phyloP scores from a whole-genome alignment of 2,888 invertebrate genomes.

The Graphium colonna region DNA sequence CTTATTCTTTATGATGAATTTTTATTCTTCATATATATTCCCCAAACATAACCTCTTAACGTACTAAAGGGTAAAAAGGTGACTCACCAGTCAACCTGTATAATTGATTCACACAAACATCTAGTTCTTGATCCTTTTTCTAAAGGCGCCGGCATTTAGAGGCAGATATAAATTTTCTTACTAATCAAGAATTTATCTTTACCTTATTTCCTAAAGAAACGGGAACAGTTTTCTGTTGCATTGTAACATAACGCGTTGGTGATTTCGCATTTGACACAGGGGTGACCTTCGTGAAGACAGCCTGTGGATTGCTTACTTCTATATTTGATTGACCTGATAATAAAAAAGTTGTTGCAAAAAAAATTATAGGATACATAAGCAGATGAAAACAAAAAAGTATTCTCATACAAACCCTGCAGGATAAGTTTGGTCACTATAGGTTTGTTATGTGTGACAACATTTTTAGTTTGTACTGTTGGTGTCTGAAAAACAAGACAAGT shows the following conservation, averaged over 20 bases:
- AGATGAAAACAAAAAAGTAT: conserved; percentile 17
- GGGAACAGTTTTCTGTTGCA: conserved; percentile 64
- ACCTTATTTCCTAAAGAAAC: conserved; percentile 38
- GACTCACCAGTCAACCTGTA: too few relatives aligned
- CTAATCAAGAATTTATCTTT: neutral
- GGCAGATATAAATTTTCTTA: too few relatives aligned
- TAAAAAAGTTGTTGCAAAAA: neutral
- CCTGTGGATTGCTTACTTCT: conserved; percentile 39
- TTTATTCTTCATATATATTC: too few relatives aligned
- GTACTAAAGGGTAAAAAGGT: too few relatives aligned
- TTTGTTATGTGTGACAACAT: conserved; percentile 37
- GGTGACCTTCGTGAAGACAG: conserved; percentile 51
- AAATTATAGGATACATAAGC: neutral
- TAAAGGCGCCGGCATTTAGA: too few relatives aligned
- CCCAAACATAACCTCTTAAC: too few relatives aligned
- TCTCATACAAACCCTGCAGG: conserved; percentile 48
- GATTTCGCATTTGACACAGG: conserved; percentile 31
- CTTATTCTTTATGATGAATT: too few relatives aligned
- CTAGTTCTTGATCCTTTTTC: too few relatives aligned
- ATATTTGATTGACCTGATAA: conserved; percentile 39
- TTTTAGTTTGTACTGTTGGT: conserved; percentile 45
- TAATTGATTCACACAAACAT: too few relatives aligned
- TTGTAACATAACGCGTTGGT: conserved; percentile 47
- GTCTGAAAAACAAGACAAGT: conserved; percentile 44
- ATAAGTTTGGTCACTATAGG: conserved; percentile 57